Percentiles rank a stretch among this genome's conserved stretches.
Conservation (phyloP, 2,797 vertebrate species). For the Chaetodon trifasciatus region DNA sequence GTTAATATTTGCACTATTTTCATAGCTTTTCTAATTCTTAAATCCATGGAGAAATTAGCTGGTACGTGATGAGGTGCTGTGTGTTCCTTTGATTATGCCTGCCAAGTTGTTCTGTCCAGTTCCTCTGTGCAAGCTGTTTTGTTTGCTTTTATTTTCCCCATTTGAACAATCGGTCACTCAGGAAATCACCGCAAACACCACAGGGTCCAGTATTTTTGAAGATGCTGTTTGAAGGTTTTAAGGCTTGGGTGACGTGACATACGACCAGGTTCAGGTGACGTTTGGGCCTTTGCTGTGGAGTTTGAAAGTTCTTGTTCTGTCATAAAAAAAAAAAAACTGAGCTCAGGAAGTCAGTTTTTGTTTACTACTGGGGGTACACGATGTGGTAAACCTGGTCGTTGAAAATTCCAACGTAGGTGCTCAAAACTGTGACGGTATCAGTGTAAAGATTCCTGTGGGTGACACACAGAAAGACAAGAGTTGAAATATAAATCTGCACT, state of each 20-base stretch:
- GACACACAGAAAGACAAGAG: slow-evolving; percentile 31
- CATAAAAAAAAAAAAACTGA: background rate
- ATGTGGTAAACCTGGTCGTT: slow-evolving; percentile 83
- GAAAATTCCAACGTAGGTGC: slow-evolving; percentile 77
- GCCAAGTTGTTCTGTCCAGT: slow-evolving; percentile 16
- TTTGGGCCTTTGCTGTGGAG: slow-evolving; percentile 4
- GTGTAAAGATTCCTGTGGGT: slow-evolving; percentile 75
- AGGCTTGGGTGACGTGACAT: slow-evolving; percentile 3
- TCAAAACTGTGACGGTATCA: slow-evolving; percentile 67
- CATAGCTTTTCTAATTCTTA: slow-evolving; percentile 6
- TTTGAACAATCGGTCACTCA: background rate
- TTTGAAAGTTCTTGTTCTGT: slow-evolving; percentile 9
- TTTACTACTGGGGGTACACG: slow-evolving; percentile 67
- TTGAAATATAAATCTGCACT: background rate
- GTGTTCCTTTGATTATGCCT: slow-evolving; percentile 1
- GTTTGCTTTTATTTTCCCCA: slow-evolving; percentile 10
- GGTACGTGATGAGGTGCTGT: background rate
- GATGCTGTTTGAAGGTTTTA: slow-evolving; percentile 15
- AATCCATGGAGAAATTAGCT: background rate
- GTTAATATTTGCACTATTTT: slow-evolving; percentile 6
- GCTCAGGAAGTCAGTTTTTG: slow-evolving; percentile 9
- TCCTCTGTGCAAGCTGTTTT: slow-evolving; percentile 22
- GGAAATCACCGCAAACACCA: slow-evolving; percentile 9
- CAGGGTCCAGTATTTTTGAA: slow-evolving; percentile 2
- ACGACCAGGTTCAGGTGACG: background rate